Percentiles rank a stretch among this genome's conserved stretches.
phyloP scores from a whole-genome alignment of 1,140 invertebrate genomes.

The Frieseomelitta varia region DNA sequence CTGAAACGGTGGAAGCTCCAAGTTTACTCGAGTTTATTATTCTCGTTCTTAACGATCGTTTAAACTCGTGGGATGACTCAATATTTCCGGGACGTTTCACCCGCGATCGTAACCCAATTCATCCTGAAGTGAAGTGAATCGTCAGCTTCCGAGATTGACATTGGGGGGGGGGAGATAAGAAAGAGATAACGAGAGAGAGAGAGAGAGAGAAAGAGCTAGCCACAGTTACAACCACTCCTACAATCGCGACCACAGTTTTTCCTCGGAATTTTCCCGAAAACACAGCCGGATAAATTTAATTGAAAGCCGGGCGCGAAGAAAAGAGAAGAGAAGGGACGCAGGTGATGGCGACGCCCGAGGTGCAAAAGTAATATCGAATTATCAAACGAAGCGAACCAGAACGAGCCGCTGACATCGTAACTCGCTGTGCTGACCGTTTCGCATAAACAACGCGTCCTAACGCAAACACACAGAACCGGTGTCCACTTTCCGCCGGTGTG shows the following conservation, averaged over 20 bases:
- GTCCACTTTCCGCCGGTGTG: conserved; percentile 45
- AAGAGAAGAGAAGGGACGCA: not conserved
- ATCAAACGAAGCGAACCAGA: conserved; percentile 64
- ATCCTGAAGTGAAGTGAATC: not conserved
- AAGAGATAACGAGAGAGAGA: too few species aligned
- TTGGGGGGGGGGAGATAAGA: not conserved
- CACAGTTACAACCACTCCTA: not conserved
- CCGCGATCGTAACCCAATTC: not conserved
- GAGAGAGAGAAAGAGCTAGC: not conserved
- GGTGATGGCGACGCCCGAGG: conserved; percentile 10
- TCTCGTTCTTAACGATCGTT: not conserved
- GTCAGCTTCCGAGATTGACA: conserved; percentile 16
- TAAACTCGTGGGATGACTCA: not conserved
- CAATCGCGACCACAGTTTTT: conserved; percentile 37
- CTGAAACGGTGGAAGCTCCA: too few species aligned
- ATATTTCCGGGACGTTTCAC: too few species aligned
- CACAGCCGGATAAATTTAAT: conserved; percentile 63
- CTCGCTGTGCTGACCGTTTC: conserved; percentile 58
- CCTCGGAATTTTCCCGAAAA: conserved; percentile 22
- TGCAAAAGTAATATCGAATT: conserved; percentile 58
- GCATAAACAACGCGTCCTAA: conserved; percentile 63
- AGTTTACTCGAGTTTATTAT: too few species aligned
- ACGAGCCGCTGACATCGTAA: conserved; percentile 67
- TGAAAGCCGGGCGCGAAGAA: conserved; percentile 44
- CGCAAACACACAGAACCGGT: conserved; percentile 32